Conservation (phyloP, 2,797 vertebrate species). For the Gymnoscopelus microlampas region DNA sequence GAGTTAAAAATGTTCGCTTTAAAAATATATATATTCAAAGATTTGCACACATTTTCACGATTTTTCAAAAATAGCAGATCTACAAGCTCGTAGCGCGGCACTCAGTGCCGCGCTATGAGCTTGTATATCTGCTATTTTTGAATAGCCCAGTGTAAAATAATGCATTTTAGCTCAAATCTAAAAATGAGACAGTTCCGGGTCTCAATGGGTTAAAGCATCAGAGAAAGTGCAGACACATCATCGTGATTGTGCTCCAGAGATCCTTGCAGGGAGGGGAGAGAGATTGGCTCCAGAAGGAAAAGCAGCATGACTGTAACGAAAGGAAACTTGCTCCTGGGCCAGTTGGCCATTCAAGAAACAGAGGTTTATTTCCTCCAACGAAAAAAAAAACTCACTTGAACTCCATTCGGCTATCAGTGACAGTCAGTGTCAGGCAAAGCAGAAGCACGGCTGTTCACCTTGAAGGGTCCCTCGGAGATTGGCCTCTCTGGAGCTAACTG, state of each 20-base stretch:
- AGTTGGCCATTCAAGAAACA: slow-evolving; percentile 16
- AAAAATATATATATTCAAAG: too few species aligned
- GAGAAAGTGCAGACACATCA: slow-evolving; percentile 10
- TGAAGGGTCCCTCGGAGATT: slow-evolving; percentile 69
- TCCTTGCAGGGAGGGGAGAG: slow-evolving; percentile 6
- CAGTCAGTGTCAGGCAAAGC: slow-evolving; percentile 53
- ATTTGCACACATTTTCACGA: too few species aligned
- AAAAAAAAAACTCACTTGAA: slow-evolving; percentile 65
- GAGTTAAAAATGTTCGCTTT: too few species aligned
- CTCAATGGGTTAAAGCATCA: too few species aligned
- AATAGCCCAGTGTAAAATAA: too few species aligned
- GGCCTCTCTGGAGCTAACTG: slow-evolving; percentile 74
- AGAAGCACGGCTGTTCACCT: slow-evolving; percentile 68
- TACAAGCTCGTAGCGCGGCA: too few species aligned
- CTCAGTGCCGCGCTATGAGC: too few species aligned
- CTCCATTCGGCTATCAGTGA: slow-evolving; percentile 59
- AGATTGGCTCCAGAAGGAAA: slow-evolving; percentile 33
- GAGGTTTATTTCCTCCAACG: slow-evolving; percentile 51
- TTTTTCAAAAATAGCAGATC: too few species aligned
- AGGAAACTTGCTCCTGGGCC: slow-evolving; percentile 38
- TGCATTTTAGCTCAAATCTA: too few species aligned
- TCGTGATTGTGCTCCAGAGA: slow-evolving; percentile 29
- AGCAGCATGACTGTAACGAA: slow-evolving; percentile 41
- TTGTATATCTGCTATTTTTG: too few species aligned
- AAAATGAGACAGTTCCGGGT: too few species aligned